Evolutionary conservation across 2,888 invertebrate species (phyloP).

Genomic region (Rhingia campestris): DNA sequence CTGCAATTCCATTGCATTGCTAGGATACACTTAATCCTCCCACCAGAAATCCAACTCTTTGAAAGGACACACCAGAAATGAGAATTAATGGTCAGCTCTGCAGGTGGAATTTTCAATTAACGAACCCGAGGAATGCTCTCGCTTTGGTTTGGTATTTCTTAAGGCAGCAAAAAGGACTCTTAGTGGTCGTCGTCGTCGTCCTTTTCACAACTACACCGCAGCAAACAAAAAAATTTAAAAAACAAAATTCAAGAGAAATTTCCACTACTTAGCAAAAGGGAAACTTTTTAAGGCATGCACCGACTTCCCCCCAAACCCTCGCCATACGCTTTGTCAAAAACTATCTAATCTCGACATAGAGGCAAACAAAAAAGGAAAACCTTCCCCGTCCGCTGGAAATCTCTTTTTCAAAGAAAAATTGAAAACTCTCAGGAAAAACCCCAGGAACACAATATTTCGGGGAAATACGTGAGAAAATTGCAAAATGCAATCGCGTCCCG

Average conservation of each 20-base stretch:
- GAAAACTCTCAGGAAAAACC: conserved; percentile 53
- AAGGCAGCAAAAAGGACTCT: background rate
- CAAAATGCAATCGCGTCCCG: conserved; percentile 61
- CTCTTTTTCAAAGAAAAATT: conserved; percentile 40
- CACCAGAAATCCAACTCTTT: conserved; percentile 12
- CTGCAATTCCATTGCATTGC: conserved; percentile 43
- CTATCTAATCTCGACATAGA: conserved; percentile 64
- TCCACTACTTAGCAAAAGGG: conserved; percentile 45
- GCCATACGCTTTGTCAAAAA: conserved; percentile 68
- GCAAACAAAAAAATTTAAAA: conserved; percentile 7
- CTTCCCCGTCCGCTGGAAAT: background rate
- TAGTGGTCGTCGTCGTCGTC: conserved; percentile 3
- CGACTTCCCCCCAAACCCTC: conserved; percentile 22
- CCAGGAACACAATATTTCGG: conserved; percentile 56
- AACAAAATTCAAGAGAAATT: conserved; percentile 15
- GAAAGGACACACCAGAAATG: conserved; percentile 25
- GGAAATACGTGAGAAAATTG: conserved; percentile 68
- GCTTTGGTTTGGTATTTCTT: conserved; percentile 22
- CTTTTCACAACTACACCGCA: background rate
- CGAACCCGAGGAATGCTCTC: conserved; percentile 45
- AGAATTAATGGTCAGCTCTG: conserved; percentile 63
- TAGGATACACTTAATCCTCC: conserved; percentile 36
- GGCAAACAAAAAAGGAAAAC: conserved; percentile 22
- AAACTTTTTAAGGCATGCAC: conserved; percentile 59
- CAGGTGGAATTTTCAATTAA: conserved; percentile 74